Percentiles rank a stretch among this genome's conserved stretches.
Conservation (phyloP, 2,113 vertebrate genomes). For the Rhagologus leucostigma region DNA sequence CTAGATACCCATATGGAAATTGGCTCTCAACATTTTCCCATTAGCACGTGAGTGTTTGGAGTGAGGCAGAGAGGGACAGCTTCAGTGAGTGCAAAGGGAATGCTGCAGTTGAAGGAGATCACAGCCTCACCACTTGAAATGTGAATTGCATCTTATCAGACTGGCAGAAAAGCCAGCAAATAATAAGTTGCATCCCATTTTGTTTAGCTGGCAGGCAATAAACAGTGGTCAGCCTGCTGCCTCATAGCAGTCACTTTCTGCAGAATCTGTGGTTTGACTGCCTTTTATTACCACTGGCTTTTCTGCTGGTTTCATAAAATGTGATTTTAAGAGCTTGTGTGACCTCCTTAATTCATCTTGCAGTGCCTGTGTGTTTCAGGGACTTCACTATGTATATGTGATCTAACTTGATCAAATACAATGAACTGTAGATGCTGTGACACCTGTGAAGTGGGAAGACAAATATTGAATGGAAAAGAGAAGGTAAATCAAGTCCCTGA, state of each 20-base stretch:
- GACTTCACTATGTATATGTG: slow-evolving; percentile 36
- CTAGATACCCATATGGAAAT: background rate
- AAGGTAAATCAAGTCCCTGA: slow-evolving; percentile 11
- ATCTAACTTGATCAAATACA: slow-evolving; percentile 41
- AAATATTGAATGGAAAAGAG: slow-evolving; percentile 18
- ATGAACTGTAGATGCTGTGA: background rate
- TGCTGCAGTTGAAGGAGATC: background rate
- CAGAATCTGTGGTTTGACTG: background rate
- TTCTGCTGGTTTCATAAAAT: slow-evolving; percentile 11
- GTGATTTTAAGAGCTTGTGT: background rate
- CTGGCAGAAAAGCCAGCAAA: background rate
- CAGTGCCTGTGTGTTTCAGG: background rate
- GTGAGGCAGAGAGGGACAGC: background rate
- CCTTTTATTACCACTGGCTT: background rate
- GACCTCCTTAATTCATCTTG: slow-evolving; percentile 29
- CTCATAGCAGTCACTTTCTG: background rate
- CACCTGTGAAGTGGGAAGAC: background rate
- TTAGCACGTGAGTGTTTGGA: background rate
- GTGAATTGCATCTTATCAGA: background rate
- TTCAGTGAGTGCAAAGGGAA: background rate
- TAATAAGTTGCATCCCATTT: background rate
- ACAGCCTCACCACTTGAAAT: background rate
- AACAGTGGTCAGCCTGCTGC: background rate
- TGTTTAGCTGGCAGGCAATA: slow-evolving; percentile 1
- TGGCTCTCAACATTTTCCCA: background rate